Percentiles rank a stretch among this genome's conserved stretches.
phyloP scores from a whole-genome alignment of 2,888 invertebrate genomes.

The Lobophora halterata region DNA sequence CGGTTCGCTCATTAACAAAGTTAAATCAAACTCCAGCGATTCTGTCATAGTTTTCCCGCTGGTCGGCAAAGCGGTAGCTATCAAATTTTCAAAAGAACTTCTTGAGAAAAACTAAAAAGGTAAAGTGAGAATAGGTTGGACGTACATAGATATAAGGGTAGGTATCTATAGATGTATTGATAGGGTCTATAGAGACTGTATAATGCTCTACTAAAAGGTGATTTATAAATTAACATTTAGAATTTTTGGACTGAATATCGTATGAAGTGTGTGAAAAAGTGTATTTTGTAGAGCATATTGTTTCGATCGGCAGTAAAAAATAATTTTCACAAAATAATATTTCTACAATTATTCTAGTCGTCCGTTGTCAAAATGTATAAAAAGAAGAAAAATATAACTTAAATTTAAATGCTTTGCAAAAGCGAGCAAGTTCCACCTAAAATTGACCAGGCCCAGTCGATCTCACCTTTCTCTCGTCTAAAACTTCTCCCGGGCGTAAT shows the following conservation, averaged over 20 bases:
- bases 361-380: slow-evolving; percentile 47
- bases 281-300: slow-evolving; percentile 10
- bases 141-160: slow-evolving; percentile 19
- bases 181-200: slow-evolving; percentile 19
- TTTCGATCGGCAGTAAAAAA: background rate
- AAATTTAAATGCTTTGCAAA: slow-evolving; percentile 76
- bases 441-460: slow-evolving; percentile 73
- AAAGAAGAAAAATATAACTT: slow-evolving; percentile 51
- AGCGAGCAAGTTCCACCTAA: slow-evolving; percentile 79
- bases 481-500: slow-evolving; percentile 96
- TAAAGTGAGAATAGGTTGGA: slow-evolving; percentile 37
- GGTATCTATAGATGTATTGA: slow-evolving; percentile 24
- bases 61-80: slow-evolving; percentile 70
- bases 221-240: slow-evolving; percentile 2
- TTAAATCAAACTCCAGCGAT: slow-evolving; percentile 57
- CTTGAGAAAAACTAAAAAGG: slow-evolving; percentile 39
- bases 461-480: slow-evolving; percentile 96
- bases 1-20: slow-evolving; percentile 39
- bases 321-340: slow-evolving; percentile 2
- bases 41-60: slow-evolving; percentile 52
- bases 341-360: slow-evolving; percentile 30
- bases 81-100: slow-evolving; percentile 45
- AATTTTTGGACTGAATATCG: slow-evolving; percentile 6
- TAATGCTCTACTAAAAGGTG: slow-evolving; percentile 14
- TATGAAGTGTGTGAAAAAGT: slow-evolving; percentile 4